A percentile compares a stretch with the other conserved stretches of the same genome.
phyloP scores from a whole-genome alignment of 2,888 invertebrate species.

The Sinelater perroti region DNA sequence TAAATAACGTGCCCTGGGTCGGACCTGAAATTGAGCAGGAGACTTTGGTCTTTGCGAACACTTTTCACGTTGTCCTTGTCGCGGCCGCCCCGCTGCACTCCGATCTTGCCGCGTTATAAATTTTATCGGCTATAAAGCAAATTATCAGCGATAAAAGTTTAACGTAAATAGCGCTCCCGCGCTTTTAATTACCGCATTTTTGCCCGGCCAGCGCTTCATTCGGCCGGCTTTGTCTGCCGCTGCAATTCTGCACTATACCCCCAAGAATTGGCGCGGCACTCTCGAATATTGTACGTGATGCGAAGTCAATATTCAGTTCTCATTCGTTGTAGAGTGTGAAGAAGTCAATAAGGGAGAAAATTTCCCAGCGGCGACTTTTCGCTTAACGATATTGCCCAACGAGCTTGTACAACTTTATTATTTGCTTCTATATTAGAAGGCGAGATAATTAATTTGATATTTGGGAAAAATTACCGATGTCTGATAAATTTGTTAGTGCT shows the following conservation, averaged over 20 bases:
- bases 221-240: constrained; percentile 49
- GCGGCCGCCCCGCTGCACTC: too few species aligned
- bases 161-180: too few species aligned
- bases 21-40: constrained; percentile 40
- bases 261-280: constrained; percentile 57
- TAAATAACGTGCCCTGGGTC: constrained; percentile 55
- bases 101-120: too few species aligned
- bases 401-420: too few species aligned
- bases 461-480: too few species aligned
- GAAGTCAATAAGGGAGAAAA: constrained; percentile 17
- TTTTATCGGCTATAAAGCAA: too few species aligned
- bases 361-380: constrained; percentile 11
- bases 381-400: too few species aligned
- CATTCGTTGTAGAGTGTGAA: constrained; percentile 18
- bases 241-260: constrained; percentile 56
- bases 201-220: constrained; percentile 55
- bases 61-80: constrained; percentile 29
- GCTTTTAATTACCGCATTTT: too few species aligned
- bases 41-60: constrained; percentile 31
- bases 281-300: constrained; percentile 57
- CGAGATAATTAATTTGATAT: too few species aligned
- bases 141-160: too few species aligned
- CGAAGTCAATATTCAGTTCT: constrained; percentile 41
- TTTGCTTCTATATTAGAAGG: too few species aligned
- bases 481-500: too few species aligned